Evolutionary conservation across 2,888 invertebrate species (phyloP).

Genomic region (Andrena bucephala): DNA sequence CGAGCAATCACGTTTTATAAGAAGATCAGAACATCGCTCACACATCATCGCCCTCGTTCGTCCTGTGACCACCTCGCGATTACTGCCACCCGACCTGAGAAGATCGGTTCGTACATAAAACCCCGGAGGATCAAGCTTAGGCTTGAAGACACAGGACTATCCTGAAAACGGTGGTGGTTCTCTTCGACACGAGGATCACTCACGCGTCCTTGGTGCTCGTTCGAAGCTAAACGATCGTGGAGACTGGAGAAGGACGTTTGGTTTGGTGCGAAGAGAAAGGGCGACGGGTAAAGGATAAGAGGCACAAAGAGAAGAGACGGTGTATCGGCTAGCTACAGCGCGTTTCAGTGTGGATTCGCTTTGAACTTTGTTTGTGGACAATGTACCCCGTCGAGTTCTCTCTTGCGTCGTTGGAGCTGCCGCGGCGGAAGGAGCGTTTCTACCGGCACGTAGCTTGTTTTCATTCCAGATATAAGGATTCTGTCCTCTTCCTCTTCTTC

Average conservation of each 20-base stretch:
- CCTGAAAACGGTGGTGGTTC: slow-evolving; percentile 44
- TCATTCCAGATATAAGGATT: slow-evolving; percentile 87
- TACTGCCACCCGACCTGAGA: slow-evolving; percentile 3
- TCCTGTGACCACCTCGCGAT: slow-evolving; percentile 25
- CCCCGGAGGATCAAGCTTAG: neutral
- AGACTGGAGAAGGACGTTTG: slow-evolving; percentile 2
- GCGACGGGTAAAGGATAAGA: slow-evolving; percentile 1
- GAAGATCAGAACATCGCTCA: slow-evolving; percentile 28
- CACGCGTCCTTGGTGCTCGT: slow-evolving; percentile 8
- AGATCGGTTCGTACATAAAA: slow-evolving; percentile 12
- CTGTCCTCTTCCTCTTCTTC: slow-evolving; percentile 85
- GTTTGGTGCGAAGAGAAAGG: neutral
- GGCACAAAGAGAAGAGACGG: neutral
- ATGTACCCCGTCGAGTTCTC: slow-evolving; percentile 74
- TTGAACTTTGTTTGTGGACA: slow-evolving; percentile 56
- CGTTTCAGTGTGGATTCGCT: slow-evolving; percentile 27
- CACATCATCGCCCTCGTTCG: slow-evolving; percentile 21
- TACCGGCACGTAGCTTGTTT: slow-evolving; percentile 88
- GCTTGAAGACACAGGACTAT: slow-evolving; percentile 20
- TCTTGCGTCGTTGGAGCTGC: slow-evolving; percentile 70
- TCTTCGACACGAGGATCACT: slow-evolving; percentile 28
- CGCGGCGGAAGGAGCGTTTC: slow-evolving; percentile 76
- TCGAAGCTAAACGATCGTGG: slow-evolving; percentile 29
- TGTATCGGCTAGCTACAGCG: slow-evolving; percentile 36
- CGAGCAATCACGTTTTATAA: neutral